Conservation (phyloP, 2,797 vertebrate genomes). For the Macropus fuliginosus region DNA sequence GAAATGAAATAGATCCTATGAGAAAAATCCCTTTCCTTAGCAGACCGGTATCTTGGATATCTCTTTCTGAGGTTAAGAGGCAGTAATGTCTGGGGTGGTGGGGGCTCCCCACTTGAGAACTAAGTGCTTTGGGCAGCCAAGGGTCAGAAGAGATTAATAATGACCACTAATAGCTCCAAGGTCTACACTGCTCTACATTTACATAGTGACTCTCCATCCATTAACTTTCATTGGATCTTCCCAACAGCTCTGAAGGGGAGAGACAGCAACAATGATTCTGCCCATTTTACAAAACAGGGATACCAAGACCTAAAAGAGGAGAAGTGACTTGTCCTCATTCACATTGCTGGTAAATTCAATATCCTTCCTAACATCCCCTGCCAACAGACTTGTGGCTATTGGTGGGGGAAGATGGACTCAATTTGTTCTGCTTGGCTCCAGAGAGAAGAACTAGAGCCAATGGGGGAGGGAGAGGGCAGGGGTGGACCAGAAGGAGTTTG, state of each 20-base stretch:
- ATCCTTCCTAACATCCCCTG: neutral
- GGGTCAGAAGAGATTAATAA: neutral
- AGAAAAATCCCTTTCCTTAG: neutral
- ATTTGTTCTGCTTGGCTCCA: neutral
- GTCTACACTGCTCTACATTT: neutral
- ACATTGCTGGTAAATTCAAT: neutral
- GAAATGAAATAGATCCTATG: neutral
- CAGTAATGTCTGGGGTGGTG: neutral
- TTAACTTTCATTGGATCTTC: neutral
- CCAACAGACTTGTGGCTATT: neutral
- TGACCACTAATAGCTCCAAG: neutral
- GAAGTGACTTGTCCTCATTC: neutral
- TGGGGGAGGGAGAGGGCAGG: neutral
- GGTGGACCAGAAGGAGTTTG: neutral
- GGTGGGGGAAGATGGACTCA: neutral
- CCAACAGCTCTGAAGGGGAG: neutral
- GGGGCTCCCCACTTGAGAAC: neutral
- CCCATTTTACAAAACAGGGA: neutral
- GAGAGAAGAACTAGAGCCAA: neutral
- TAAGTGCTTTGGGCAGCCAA: neutral
- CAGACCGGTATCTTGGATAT: neutral
- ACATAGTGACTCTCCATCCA: neutral
- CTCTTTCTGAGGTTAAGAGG: neutral
- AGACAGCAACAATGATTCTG: neutral
- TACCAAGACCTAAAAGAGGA: neutral